A percentile compares a stretch with the other conserved stretches of the same genome.
Conservation (phyloP, 2,113 vertebrate species). For the Rattus rattus region DNA sequence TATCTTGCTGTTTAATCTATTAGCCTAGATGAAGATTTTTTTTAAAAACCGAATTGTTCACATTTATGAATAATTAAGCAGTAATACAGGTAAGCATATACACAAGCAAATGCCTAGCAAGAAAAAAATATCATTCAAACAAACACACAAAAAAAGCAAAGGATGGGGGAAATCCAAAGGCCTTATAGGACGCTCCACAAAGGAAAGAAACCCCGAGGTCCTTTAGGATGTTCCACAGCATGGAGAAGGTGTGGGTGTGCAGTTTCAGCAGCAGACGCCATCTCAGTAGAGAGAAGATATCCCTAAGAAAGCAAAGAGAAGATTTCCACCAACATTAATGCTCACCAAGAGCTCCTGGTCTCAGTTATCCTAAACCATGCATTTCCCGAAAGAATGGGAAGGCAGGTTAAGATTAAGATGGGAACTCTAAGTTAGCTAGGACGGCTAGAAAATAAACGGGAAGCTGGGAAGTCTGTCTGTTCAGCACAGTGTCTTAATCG, state of each 20-base stretch:
- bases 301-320: neutral
- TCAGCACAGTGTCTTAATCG: slow-evolving; percentile 55
- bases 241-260: neutral
- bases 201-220: neutral
- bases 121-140: neutral
- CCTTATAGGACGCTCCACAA: neutral
- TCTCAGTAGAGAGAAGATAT: neutral
- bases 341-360: no score
- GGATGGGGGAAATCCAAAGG: neutral
- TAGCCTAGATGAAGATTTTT: neutral
- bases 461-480: slow-evolving; percentile 49
- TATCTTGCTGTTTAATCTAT: neutral
- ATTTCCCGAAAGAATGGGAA: neutral
- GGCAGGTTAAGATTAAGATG: slow-evolving; percentile 28
- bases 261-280: neutral
- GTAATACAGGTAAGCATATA: neutral
- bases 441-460: neutral
- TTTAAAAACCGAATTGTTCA: neutral
- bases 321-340: no score
- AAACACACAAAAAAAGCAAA: neutral
- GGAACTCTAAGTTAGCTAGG: slow-evolving; percentile 23
- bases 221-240: neutral
- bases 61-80: neutral
- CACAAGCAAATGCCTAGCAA: neutral
- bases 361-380: neutral